A percentile compares a stretch with the other conserved stretches of the same genome.
These are phyloP conservation scores for Eulemur macaco DNA, from an alignment of 2,113 vertebrate species.

Conservation along the genomic window DNA sequence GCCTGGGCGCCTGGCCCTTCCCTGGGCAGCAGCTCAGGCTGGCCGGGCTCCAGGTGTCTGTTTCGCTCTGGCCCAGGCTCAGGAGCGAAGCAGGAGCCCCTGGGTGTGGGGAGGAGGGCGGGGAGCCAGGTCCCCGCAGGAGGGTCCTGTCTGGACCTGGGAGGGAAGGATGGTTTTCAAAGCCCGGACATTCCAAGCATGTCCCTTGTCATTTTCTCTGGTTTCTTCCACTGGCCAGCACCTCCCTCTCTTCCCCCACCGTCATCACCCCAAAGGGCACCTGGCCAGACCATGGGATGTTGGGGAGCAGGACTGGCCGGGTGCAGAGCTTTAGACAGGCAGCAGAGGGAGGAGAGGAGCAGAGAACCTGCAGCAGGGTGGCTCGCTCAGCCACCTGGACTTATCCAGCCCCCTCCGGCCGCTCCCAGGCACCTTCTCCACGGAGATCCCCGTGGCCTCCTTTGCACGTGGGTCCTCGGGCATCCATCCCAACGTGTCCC, in stretches of 20 bases:
- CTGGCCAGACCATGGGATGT: not conserved
- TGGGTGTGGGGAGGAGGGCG: not conserved
- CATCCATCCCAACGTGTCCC: not conserved
- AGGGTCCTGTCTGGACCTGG: not conserved
- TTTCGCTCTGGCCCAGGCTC: not conserved
- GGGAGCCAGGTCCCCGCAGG: not conserved
- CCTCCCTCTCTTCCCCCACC: not conserved
- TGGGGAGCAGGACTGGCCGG: not conserved
- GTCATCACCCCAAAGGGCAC: not conserved
- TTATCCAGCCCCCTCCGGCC: rapidly evolving
- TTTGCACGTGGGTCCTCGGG: not conserved
- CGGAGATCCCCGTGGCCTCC: rapidly evolving
- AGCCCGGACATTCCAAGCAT: not conserved
- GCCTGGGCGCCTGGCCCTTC: not conserved
- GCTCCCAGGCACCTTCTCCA: not conserved
- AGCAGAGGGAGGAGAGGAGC: not conserved
- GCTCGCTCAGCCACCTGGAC: not conserved
- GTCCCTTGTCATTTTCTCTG: not conserved
- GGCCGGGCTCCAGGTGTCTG: not conserved
- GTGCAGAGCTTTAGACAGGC: not conserved
- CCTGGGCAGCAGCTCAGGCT: not conserved
- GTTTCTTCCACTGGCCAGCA: not conserved
- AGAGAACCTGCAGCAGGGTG: not conserved
- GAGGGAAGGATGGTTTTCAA: not conserved
- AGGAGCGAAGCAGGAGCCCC: not conserved